Conservation (phyloP, 2,797 vertebrate genomes). For the Poeciliopsis paucimaculata region DNA sequence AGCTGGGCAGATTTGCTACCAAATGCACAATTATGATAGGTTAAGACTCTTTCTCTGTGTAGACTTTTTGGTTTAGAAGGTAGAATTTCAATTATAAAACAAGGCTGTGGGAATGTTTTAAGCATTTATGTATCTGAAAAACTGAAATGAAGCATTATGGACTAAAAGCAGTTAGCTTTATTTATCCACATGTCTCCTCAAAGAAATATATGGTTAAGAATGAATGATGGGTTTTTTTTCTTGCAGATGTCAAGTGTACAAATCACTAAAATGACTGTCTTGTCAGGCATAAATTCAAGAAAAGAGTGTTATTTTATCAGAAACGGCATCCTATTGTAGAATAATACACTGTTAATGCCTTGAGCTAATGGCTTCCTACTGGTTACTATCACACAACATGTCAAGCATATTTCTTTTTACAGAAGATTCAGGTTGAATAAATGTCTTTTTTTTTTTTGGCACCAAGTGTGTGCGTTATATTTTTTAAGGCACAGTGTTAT, state of each 20-base stretch:
- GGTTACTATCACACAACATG: conserved; percentile 14
- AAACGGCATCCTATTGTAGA: conserved; percentile 12
- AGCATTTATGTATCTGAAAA: conserved; percentile 27
- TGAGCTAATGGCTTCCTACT: conserved; percentile 11
- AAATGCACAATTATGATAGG: conserved; percentile 7
- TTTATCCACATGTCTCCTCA: conserved; percentile 7
- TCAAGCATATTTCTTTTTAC: conserved; percentile 19
- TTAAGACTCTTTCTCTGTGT: conserved; percentile 6
- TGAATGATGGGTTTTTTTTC: conserved; percentile 19
- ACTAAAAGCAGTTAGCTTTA: neutral
- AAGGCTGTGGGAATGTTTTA: conserved; percentile 22
- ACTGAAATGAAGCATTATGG: neutral
- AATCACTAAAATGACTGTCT: conserved; percentile 25
- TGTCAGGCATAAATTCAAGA: conserved; percentile 36
- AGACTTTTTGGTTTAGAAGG: neutral
- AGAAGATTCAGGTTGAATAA: conserved; percentile 23
- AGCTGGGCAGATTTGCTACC: conserved; percentile 12
- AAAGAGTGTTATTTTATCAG: conserved; percentile 18
- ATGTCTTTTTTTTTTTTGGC: conserved; percentile 31
- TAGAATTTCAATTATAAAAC: conserved; percentile 18
- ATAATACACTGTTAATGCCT: conserved; percentile 12
- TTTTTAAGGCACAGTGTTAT: conserved; percentile 34
- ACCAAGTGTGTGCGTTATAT: conserved; percentile 29
- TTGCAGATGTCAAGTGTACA: conserved; percentile 23
- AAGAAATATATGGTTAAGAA: conserved; percentile 27